Evolutionary conservation across 2,797 vertebrate genomes (phyloP), one percentile per base, ranked within the genome.

Genomic region (Sebastes minor): DNA sequence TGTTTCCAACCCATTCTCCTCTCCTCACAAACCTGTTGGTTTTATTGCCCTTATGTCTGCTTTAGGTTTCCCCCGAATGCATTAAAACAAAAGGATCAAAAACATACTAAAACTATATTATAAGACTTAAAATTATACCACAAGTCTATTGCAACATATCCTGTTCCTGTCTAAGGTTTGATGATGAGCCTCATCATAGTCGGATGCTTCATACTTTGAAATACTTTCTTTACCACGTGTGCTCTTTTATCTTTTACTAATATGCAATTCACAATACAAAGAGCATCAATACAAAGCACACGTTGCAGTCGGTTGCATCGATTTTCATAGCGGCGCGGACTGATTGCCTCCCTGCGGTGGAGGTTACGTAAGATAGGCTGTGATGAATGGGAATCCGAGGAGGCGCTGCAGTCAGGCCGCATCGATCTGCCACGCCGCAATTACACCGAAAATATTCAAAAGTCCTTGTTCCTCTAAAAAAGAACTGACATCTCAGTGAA

Each of bases 341-440:
- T 78, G 87, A 88, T 88, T 89, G 83, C 78, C 86, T 87, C 84
- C 80, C 84, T 32, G 78, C n/a, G 77, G 82, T 68, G 3, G 23
- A 78, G 76, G 78, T 93, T 90, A 89, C 75, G 5, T 85, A 91
- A 94, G 81, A 69, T 71, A 20, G 67, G 80, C 83, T 46, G 82
- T 68, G 85, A 83, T 85, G 84, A 88, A 88, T 14, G 23, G 66
- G 74, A 78, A 65, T 38, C 2, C 22, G 63, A 77, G 83, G 61
- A 80, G 83, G 65, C 22, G n/a, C 61, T 80, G 35, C 12, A 38
- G 81, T 72, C 77, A 79, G 72, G 23, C 72, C 7, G 56, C 78
- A 86, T 89, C 27, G 84, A 92, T 90, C 85, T 22, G 59, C 70
- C 53, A 52, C 10, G 5, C 33, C 6, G 28, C 70, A 81, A 71